These are phyloP conservation scores for Rhinolophus sinicus DNA, from an alignment of 2,113 vertebrate genomes.

Conservation along the genomic window DNA sequence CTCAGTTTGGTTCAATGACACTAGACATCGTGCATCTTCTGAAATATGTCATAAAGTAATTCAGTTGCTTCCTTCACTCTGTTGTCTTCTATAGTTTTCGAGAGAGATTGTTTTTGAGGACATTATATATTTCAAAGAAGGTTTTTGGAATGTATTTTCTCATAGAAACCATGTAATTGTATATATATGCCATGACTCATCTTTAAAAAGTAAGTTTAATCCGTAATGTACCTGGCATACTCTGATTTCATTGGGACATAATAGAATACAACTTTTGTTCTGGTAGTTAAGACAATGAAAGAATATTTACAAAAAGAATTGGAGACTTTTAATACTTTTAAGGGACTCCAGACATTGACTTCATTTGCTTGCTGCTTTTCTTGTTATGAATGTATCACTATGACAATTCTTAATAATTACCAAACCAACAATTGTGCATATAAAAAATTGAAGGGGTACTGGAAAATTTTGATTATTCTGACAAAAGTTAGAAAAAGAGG, in stretches of 20 bases:
- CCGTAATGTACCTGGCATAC: background rate
- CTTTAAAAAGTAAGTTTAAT: slow-evolving; percentile 19
- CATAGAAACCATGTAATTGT: background rate
- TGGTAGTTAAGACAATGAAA: slow-evolving; percentile 19
- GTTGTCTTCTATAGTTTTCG: background rate
- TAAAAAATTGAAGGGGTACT: background rate
- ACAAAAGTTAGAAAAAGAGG: background rate
- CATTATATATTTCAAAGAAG: slow-evolving; percentile 22
- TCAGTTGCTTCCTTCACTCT: background rate
- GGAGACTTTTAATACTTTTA: background rate
- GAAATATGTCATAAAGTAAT: background rate
- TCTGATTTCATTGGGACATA: slow-evolving; percentile 27
- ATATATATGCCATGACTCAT: background rate
- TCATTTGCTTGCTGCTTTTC: background rate
- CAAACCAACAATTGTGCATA: background rate
- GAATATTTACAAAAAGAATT: background rate
- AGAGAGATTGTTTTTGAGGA: background rate
- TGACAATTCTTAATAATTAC: background rate
- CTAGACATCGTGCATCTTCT: background rate
- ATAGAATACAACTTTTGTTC: background rate
- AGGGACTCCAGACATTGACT: background rate
- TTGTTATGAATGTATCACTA: background rate
- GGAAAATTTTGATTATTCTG: slow-evolving; percentile 10
- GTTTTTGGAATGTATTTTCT: background rate
- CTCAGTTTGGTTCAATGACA: background rate